phyloP scores from a whole-genome alignment of 1,140 invertebrate genomes.

The Aphis craccivora region DNA sequence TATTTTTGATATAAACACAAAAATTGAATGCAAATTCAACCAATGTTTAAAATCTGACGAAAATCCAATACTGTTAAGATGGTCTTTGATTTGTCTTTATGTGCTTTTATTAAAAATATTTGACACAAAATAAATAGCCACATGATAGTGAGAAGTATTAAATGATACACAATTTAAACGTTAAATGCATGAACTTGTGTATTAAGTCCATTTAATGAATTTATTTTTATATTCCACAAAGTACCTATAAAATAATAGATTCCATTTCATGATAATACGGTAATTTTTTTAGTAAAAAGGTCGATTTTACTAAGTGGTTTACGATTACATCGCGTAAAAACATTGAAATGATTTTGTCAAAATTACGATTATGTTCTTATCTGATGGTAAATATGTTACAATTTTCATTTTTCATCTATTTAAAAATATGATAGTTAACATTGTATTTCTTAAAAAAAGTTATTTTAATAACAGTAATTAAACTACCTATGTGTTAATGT shows the following conservation, averaged over 20 bases:
- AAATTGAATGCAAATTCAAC: no score
- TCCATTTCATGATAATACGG: not conserved
- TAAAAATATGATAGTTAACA: not conserved
- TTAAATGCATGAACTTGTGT: not conserved
- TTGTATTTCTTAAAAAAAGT: not conserved
- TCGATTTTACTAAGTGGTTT: not conserved
- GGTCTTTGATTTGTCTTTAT: no score
- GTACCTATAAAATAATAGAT: not conserved
- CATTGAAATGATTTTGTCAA: not conserved
- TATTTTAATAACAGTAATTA: slow-evolving; percentile 9
- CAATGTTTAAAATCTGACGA: no score
- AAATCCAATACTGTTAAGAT: no score
- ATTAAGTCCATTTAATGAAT: not conserved
- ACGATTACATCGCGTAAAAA: not conserved
- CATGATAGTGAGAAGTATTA: not conserved
- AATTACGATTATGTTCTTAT: not conserved
- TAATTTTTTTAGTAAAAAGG: not conserved
- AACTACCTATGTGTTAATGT: not conserved
- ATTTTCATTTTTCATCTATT: not conserved
- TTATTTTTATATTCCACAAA: no score
- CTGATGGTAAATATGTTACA: not conserved
- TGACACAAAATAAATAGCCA: not conserved
- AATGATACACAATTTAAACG: not conserved
- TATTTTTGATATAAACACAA: no score
- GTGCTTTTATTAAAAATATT: no score